Conservation (phyloP, 1,140 invertebrate genomes). For the Drosophila serrata region DNA sequence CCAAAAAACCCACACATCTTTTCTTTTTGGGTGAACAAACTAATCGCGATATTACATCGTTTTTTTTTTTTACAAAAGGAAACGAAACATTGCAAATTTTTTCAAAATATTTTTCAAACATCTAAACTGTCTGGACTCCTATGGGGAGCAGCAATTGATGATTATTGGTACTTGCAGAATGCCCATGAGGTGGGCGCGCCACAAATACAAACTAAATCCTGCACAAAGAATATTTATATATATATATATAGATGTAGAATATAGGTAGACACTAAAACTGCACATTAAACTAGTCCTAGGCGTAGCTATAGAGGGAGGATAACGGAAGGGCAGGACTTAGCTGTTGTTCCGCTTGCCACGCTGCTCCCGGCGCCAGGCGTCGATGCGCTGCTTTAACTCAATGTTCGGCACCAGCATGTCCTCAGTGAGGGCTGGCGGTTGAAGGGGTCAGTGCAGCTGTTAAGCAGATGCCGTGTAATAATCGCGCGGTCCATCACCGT, state of each 20-base stretch:
- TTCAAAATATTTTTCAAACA: slow-evolving; percentile 23
- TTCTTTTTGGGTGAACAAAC: slow-evolving; percentile 15
- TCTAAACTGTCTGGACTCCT: slow-evolving; percentile 7
- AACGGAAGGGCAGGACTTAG: slow-evolving; percentile 41
- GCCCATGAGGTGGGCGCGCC: neutral
- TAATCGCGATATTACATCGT: slow-evolving; percentile 14
- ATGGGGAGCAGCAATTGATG: slow-evolving; percentile 10
- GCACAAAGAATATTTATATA: slow-evolving; percentile 35
- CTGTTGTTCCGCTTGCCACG: slow-evolving; percentile 85
- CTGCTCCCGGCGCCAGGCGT: slow-evolving; percentile 92
- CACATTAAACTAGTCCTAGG: slow-evolving; percentile 71
- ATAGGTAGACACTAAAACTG: slow-evolving; percentile 74
- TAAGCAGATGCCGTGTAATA: slow-evolving; percentile 97
- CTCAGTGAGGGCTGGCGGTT: slow-evolving; percentile 97
- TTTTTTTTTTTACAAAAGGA: slow-evolving; percentile 6
- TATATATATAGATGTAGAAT: slow-evolving; percentile 54
- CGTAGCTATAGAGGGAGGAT: slow-evolving; percentile 7
- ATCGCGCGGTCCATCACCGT: slow-evolving; percentile 98
- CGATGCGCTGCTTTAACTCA: slow-evolving; percentile 92
- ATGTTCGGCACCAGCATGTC: slow-evolving; percentile 92
- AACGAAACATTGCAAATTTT: slow-evolving; percentile 42
- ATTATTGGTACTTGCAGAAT: slow-evolving; percentile 4
- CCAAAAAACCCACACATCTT: slow-evolving; percentile 17
- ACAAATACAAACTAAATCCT: slow-evolving; percentile 32
- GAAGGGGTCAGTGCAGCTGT: slow-evolving; percentile 98